Evolutionary conservation across 2,888 invertebrate species (phyloP), one percentile per base, ranked within the genome.

Genomic region (Cyaniris semiargus): DNA sequence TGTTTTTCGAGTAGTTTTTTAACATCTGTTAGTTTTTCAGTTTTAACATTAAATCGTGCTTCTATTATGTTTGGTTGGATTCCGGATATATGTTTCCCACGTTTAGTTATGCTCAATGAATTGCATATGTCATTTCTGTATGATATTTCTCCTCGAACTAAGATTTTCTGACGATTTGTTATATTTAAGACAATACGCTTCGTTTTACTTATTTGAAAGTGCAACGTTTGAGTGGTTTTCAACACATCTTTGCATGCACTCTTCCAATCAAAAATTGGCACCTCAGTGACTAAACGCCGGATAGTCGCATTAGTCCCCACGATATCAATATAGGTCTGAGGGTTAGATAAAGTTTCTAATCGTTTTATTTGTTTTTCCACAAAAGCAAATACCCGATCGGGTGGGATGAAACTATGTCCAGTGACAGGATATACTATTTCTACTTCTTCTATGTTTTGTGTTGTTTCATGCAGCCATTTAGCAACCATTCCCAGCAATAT

Each of bases 121-220:
- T n/a, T n/a, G n/a, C n/a, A n/a, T n/a, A n/a, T n/a, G n/a, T n/a
- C n/a, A n/a, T n/a, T n/a, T n/a, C n/a, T n/a, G n/a, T n/a, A n/a
- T n/a, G n/a, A n/a, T n/a, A n/a, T n/a, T n/a, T n/a, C n/a, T n/a
- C n/a, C n/a, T n/a, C n/a, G n/a, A n/a, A n/a, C n/a, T n/a, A n/a
- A n/a, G n/a, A n/a, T n/a, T n/a, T n/a, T n/a, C n/a, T n/a, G n/a
- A n/a, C n/a, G n/a, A n/a, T n/a, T n/a, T n/a, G n/a, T n/a, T n/a
- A n/a, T n/a, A n/a, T n/a, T n/a, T n/a, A n/a, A n/a, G n/a, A n/a
- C n/a, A n/a, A n/a, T n/a, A n/a, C n/a, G n/a, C n/a, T n/a, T n/a
- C n/a, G n/a, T n/a, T n/a, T n/a, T n/a, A n/a, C n/a, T n/a, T n/a
- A 75, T 75, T 58, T 58, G 75, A 34, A 75, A 75, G 31, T 60